Percentiles rank a stretch among this genome's conserved stretches.
These are phyloP conservation scores for Ophioninae sp. DNA, from an alignment of 2,888 invertebrate genomes.

Conservation along the genomic window DNA sequence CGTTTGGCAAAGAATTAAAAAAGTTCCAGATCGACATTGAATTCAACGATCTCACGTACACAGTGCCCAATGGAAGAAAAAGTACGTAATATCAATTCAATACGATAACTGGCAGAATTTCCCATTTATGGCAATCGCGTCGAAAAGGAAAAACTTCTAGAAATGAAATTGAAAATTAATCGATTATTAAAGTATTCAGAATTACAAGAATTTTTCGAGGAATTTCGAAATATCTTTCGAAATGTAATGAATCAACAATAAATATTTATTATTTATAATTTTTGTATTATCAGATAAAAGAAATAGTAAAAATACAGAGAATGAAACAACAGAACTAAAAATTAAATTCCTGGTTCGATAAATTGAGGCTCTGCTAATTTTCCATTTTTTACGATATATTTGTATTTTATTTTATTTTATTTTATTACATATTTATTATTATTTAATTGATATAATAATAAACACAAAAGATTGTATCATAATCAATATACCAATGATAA, in stretches of 20 bases:
- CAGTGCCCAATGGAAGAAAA: conserved; percentile 87
- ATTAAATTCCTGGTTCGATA: background rate
- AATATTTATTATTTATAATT: too few relatives aligned
- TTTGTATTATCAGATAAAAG: too few relatives aligned
- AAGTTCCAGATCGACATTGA: conserved; percentile 90
- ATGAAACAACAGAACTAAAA: too few relatives aligned
- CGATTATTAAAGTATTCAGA: background rate
- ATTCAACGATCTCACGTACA: conserved; percentile 91
- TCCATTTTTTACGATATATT: too few relatives aligned
- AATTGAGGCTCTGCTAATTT: too few relatives aligned
- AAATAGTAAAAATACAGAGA: too few relatives aligned
- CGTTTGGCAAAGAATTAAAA: conserved; percentile 82
- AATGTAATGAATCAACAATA: background rate
- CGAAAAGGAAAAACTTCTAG: background rate
- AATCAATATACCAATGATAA: too few relatives aligned
- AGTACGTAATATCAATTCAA: conserved; percentile 80
- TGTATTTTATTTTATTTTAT: too few relatives aligned
- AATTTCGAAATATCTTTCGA: background rate
- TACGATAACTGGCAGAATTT: background rate
- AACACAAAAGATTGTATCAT: too few relatives aligned
- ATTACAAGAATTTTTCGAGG: background rate
- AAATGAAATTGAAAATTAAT: background rate
- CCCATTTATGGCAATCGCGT: background rate
- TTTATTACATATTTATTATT: too few relatives aligned
- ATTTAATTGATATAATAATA: too few relatives aligned